These are phyloP conservation scores for Ischnus inquisitorius DNA, from an alignment of 2,888 invertebrate genomes.

Conservation along the genomic window DNA sequence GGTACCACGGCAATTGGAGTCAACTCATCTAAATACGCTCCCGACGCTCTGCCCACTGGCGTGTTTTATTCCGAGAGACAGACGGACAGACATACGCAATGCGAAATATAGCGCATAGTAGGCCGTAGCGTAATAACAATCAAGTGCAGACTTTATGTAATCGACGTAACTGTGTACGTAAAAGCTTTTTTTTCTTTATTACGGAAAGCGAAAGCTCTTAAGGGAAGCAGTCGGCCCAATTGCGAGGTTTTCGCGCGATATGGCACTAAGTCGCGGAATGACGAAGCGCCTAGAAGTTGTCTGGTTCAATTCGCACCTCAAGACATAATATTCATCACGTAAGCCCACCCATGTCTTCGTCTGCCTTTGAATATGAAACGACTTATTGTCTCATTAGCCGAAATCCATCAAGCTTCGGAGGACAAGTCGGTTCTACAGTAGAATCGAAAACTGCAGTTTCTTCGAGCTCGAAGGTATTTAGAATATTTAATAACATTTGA, in stretches of 20 bases:
- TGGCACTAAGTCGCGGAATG: constrained; percentile 3
- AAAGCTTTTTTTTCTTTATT: neutral
- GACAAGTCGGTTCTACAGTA: too few relatives aligned
- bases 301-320: constrained; percentile 34
- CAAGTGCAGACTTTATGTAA: constrained; percentile 20
- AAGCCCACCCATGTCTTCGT: constrained; percentile 23
- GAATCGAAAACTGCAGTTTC: too few relatives aligned
- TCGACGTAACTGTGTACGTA: neutral
- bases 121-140: constrained; percentile 13
- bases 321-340: constrained; percentile 16
- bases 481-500: neutral
- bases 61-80: constrained; percentile 47
- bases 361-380: too few relatives aligned
- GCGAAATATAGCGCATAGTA: constrained; percentile 7
- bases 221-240: constrained; percentile 27
- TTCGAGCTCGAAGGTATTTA: too few relatives aligned
- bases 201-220: neutral
- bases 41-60: constrained; percentile 57
- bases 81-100: constrained; percentile 5
- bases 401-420: too few relatives aligned
- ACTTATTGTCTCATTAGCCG: too few relatives aligned
- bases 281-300: constrained; percentile 9
- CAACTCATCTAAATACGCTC: constrained; percentile 84
- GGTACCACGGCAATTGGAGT: constrained; percentile 84
- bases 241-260: neutral